Evolutionary conservation across 1,140 invertebrate genomes (phyloP), one percentile per base, ranked within the genome.

Genomic region (Rhagoletis zephyria): DNA sequence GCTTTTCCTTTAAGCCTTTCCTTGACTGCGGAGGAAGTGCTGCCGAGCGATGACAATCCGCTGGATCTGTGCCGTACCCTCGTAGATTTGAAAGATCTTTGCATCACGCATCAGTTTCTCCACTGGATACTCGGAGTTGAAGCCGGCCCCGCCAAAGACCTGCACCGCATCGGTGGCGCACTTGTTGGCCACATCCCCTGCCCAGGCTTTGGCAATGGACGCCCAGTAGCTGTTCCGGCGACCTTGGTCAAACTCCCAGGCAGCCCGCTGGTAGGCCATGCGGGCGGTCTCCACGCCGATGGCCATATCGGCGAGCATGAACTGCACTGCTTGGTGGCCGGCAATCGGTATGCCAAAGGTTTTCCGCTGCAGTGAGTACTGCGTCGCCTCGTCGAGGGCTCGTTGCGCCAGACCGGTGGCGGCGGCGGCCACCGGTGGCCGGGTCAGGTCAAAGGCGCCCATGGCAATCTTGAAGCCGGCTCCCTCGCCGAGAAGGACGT

Each of bases 41-140:
- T n/a, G n/a, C n/a, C n/a, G n/a, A n/a, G n/a, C n/a, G 91, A 99
- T 98, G 90, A 99, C 98, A 4, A 99, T 92, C 89, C 98, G 95
- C 93, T 99, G 99, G 90, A 99, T 99, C 94, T 99, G 98, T 0
- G 97, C 95, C 9, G 98, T 99, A 77, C 98, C 98, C 94, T 99
- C 98, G 91, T 99, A 99, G 89, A 99, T 99, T 94, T 99, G 98
- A 93, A 97, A 99, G 90, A 99, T 99, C 94, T 99, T 99, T 7
- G 98, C 98, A 94, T 99, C 99, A 88, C 98, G 95, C 98, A 99
- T 99, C n/a, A 99, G 94, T 93, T 99, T 99, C 93, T 99, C 99
- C 0, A 99, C 98, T 1, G 99, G 98, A 94, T 99, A 99, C 88
- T 99, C 98, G 70, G 95, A 96, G 93, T 99, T 99, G 94, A 98